These are phyloP conservation scores for Caenorhabditis remanei DNA, from an alignment of 1,140 invertebrate genomes.

Conservation along the genomic window DNA sequence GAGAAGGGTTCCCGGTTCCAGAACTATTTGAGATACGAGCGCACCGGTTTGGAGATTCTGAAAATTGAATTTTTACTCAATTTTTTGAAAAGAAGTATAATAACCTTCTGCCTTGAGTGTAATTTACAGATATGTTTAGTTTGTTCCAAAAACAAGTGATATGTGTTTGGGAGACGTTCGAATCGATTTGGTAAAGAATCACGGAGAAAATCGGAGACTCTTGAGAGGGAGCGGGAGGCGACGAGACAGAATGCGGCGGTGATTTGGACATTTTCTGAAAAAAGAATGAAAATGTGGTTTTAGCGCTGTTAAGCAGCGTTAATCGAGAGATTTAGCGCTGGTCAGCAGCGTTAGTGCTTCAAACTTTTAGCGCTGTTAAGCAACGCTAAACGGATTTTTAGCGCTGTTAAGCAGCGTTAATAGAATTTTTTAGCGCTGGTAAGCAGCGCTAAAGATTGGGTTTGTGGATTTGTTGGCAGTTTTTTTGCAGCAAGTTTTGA, in stretches of 20 bases:
- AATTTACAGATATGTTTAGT: conserved; percentile 27
- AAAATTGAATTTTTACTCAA: neutral
- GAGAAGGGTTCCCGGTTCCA: conserved; percentile 32
- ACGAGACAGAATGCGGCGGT: conserved; percentile 11
- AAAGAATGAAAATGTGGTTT: no score
- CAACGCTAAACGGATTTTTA: no score
- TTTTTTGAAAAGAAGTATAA: no score
- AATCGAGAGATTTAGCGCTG: no score
- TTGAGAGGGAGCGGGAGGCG: neutral
- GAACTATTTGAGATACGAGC: neutral
- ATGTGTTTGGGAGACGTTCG: conserved; percentile 26
- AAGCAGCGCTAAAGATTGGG: no score
- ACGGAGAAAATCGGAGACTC: neutral
- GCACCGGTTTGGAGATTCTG: conserved; percentile 5
- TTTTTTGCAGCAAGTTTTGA: no score
- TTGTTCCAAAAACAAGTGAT: conserved; percentile 29
- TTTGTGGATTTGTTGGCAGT: no score
- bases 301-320: no score
- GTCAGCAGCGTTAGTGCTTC: no score
- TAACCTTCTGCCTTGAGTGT: neutral
- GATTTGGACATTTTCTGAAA: conserved; percentile 48
- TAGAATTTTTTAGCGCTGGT: no score
- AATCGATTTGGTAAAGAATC: conserved; percentile 31
- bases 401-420: no score
- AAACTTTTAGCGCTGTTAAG: no score